Conservation (phyloP, 2,113 vertebrate species). For the Erythrolamprus reginae region DNA sequence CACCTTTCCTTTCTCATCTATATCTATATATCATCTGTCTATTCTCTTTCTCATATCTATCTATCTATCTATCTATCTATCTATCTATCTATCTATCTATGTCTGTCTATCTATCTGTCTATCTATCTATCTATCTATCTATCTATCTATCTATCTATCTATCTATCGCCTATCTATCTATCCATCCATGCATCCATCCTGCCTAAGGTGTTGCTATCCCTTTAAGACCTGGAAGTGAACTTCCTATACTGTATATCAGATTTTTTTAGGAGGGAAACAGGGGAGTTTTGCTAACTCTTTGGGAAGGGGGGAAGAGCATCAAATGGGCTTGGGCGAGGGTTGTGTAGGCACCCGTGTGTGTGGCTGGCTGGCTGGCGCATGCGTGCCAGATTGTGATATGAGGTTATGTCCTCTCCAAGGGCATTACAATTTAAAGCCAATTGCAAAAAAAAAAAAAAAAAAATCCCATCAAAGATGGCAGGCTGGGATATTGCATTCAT, state of each 20-base stretch:
- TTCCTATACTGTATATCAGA: background rate
- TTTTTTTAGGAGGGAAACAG: background rate
- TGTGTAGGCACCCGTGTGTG: background rate
- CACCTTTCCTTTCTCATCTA: too few species aligned
- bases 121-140: too few species aligned
- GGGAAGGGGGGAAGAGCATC: background rate
- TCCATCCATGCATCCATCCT: too few species aligned
- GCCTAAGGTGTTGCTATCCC: background rate
- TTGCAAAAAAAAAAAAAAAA: background rate
- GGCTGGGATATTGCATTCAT: background rate
- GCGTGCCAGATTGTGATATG: background rate
- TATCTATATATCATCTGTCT: too few species aligned
- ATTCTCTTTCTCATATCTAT: too few species aligned
- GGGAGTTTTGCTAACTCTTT: background rate
- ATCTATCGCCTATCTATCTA: too few species aligned
- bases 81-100: too few species aligned
- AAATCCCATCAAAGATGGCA: background rate
- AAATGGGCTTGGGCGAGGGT: background rate
- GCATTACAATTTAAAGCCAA: background rate
- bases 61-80: too few species aligned
- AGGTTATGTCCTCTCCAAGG: conserved; percentile 13
- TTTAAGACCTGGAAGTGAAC: background rate
- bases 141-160: too few species aligned
- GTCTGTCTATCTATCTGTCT: too few species aligned
- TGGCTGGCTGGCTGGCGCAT: background rate